These are phyloP conservation scores for Hydractinia symbiolongicarpus DNA, from an alignment of 30 jellyfish, hydroid and myxozoan species.

Conservation along the genomic window DNA sequence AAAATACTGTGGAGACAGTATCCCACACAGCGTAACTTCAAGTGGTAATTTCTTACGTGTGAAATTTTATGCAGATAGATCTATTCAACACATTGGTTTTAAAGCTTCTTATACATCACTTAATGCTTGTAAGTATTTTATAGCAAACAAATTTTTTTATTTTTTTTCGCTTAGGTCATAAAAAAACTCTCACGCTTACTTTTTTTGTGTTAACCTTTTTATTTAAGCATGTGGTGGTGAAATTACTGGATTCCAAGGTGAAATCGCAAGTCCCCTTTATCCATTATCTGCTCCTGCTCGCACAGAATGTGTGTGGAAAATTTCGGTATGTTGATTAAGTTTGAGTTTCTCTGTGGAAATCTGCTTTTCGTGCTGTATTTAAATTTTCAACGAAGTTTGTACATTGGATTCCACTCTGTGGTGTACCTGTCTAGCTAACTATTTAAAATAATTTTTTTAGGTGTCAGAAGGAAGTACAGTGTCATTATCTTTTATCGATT, in stretches of 20 bases:
- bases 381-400: too few species aligned
- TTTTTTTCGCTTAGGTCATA: too few species aligned
- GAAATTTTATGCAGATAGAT: conserved; percentile 35
- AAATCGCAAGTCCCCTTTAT: conserved; percentile 59
- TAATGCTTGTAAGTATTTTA: conserved; percentile 40
- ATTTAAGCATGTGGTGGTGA: conserved; percentile 80
- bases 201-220: neutral
- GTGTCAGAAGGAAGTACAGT: conserved; percentile 30
- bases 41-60: conserved; percentile 35
- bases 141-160: neutral
- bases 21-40: conserved; percentile 33
- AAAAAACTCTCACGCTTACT: neutral
- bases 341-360: neutral
- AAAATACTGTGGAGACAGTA: conserved; percentile 19
- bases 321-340: conserved; percentile 36
- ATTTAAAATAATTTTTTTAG: neutral
- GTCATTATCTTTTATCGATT: conserved; percentile 40
- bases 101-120: conserved; percentile 51
- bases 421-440: too few species aligned
- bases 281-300: conserved; percentile 56
- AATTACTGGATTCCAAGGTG: conserved; percentile 41
- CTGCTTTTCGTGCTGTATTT: neutral
- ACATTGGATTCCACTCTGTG: too few species aligned
- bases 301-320: conserved; percentile 65
- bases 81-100: conserved; percentile 57